phyloP scores from a whole-genome alignment of 2,888 invertebrate genomes.

The Leptopterna dolabrata region DNA sequence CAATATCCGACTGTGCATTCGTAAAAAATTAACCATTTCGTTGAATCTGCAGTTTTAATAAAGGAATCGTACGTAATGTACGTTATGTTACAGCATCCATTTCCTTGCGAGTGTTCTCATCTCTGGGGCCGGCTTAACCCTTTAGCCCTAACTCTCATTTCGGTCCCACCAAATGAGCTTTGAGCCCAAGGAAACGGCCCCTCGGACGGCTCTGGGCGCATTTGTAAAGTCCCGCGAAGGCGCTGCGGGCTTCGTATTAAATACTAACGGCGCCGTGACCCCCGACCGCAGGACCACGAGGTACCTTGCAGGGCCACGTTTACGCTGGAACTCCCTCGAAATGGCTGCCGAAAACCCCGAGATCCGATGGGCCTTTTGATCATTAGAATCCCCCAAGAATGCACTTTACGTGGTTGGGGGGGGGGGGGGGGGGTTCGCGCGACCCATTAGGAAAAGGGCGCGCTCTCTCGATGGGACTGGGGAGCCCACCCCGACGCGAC shows the following conservation, averaged over 20 bases:
- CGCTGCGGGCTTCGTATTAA: slow-evolving; percentile 1
- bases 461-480: neutral
- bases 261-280: neutral
- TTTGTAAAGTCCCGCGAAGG: neutral
- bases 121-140: neutral
- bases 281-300: slow-evolving; percentile 10
- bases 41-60: neutral
- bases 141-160: neutral
- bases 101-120: neutral
- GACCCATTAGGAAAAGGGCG: neutral
- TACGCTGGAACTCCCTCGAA: too few species aligned
- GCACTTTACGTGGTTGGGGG: neutral
- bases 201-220: neutral
- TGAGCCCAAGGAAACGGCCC: neutral
- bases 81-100: neutral
- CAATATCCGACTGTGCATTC: too few species aligned
- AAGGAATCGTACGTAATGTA: neutral
- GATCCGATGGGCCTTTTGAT: neutral
- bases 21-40: too few species aligned
- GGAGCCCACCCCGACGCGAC: neutral
- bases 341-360: neutral
- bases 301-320: neutral
- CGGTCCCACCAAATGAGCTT: neutral
- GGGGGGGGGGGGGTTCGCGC: too few species aligned
- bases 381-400: slow-evolving; percentile 43